Evolutionary conservation across 2,888 invertebrate genomes (phyloP).

Genomic region (Xestia ashworthii): DNA sequence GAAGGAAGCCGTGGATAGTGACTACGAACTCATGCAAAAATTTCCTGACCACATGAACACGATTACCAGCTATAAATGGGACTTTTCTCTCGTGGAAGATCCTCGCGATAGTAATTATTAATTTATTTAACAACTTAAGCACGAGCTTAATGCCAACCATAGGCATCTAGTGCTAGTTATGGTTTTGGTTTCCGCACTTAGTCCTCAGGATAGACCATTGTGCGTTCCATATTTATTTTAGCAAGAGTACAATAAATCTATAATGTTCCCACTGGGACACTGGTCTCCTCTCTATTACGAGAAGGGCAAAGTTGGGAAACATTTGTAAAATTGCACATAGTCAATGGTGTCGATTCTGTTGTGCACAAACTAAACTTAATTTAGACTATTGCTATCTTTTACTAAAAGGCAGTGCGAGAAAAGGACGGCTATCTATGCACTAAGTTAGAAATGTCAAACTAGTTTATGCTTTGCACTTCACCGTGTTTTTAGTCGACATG

Average conservation of each 20-base stretch:
- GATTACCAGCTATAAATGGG: slow-evolving; percentile 72
- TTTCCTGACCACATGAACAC: slow-evolving; percentile 69
- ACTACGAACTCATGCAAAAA: slow-evolving; percentile 67
- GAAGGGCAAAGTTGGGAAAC: background rate
- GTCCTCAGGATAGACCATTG: too few species aligned
- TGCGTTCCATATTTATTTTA: background rate
- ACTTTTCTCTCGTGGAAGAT: slow-evolving; percentile 74
- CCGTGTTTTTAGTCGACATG: too few species aligned
- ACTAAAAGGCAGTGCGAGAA: too few species aligned
- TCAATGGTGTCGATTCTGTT: too few species aligned
- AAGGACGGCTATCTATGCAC: too few species aligned
- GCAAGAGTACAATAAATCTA: background rate
- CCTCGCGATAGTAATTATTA: slow-evolving; percentile 76
- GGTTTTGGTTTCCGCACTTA: too few species aligned
- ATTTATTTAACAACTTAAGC: background rate
- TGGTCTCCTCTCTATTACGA: background rate
- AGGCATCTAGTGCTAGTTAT: background rate
- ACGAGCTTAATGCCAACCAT: background rate
- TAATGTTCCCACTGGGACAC: background rate
- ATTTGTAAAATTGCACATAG: background rate
- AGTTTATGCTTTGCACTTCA: too few species aligned
- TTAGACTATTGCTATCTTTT: too few species aligned
- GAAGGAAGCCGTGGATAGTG: slow-evolving; percentile 75
- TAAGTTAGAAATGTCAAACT: too few species aligned
- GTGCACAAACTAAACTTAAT: too few species aligned